A percentile compares a stretch with the other conserved stretches of the same genome.
Conservation (phyloP, 1,140 invertebrate genomes). For the Apis laboriosa region DNA sequence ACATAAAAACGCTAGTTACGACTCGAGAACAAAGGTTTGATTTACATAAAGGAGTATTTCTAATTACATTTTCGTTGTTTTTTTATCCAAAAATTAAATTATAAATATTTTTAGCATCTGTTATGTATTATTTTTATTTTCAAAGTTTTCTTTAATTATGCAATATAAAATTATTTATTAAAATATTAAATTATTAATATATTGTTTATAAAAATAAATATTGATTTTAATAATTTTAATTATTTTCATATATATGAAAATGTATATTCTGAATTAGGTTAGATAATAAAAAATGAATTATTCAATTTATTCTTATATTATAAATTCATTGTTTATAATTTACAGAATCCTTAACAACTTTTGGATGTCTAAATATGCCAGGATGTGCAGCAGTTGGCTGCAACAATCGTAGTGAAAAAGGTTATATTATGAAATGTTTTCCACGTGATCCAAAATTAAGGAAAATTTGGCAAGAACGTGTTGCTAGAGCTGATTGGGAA, state of each 20-base stretch:
- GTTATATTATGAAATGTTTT: slow-evolving; percentile 79
- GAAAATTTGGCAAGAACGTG: slow-evolving; percentile 76
- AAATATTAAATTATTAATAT: not conserved
- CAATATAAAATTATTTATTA: not conserved
- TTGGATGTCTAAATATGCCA: slow-evolving; percentile 69
- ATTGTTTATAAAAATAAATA: not conserved
- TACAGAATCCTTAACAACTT: slow-evolving; percentile 21
- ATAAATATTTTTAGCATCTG: not conserved
- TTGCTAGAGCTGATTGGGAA: slow-evolving; percentile 76
- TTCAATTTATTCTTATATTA: not conserved
- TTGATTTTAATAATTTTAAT: not conserved
- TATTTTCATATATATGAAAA: not conserved
- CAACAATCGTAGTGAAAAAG: slow-evolving; percentile 78
- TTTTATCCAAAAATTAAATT: not conserved
- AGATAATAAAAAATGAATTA: not conserved
- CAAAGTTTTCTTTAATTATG: not conserved
- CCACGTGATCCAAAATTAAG: slow-evolving; percentile 74
- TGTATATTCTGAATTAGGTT: not conserved
- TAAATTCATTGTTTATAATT: slow-evolving; percentile 22
- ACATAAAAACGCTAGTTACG: not conserved
- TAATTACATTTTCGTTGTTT: not conserved
- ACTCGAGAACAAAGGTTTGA: slow-evolving; percentile 26
- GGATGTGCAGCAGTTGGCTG: slow-evolving; percentile 78
- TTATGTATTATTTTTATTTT: not conserved
- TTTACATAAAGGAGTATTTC: not conserved